These are phyloP conservation scores for Xenus cinereus DNA, from an alignment of 2,113 vertebrate species.

Conservation along the genomic window DNA sequence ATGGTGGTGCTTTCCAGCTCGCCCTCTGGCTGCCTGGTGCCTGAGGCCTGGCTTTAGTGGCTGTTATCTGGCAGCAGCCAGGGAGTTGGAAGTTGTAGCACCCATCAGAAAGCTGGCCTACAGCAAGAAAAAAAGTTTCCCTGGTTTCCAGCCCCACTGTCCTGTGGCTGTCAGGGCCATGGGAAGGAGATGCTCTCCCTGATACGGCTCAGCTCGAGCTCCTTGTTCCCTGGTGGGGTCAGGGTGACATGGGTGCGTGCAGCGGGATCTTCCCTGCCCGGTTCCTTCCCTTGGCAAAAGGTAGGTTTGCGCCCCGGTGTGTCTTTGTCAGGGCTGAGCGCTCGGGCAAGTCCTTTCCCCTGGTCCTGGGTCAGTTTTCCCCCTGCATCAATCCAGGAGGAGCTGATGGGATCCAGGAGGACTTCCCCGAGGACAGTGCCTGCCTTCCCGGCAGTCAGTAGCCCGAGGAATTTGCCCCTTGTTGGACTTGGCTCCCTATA, in stretches of 20 bases:
- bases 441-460: neutral
- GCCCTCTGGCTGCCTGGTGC: neutral
- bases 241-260: neutral
- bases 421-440: neutral
- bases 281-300: neutral
- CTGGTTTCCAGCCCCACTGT: neutral
- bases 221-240: neutral
- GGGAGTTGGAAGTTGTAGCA: neutral
- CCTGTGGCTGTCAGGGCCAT: fast-evolving
- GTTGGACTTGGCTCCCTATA: neutral
- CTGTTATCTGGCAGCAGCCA: neutral
- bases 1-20: neutral
- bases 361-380: neutral
- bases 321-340: neutral
- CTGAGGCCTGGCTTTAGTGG: neutral
- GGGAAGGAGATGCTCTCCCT: neutral
- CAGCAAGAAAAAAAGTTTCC: neutral
- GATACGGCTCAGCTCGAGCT: neutral
- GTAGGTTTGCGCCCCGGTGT: neutral
- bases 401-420: neutral
- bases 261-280: neutral
- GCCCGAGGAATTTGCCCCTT: neutral
- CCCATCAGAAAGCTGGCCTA: neutral
- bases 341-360: fast-evolving
- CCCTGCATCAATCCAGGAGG: neutral